These are phyloP conservation scores for Protobothrops mucrosquamatus DNA, from an alignment of 2,113 vertebrate genomes.

Conservation along the genomic window DNA sequence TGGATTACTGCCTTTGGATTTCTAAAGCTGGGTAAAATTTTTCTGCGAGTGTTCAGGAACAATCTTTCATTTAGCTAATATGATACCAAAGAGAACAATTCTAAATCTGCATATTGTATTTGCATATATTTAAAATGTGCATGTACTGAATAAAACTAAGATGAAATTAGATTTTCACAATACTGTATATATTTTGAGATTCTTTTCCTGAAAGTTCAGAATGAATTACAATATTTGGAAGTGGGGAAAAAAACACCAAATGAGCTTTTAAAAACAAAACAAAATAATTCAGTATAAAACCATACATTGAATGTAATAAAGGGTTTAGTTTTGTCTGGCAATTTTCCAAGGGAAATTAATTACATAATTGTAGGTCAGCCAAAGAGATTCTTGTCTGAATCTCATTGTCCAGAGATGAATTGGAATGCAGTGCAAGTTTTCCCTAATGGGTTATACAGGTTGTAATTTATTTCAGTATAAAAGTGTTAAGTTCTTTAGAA, in stretches of 20 bases:
- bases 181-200: background rate
- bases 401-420: conserved; percentile 2
- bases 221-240: background rate
- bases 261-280: background rate
- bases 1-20: conserved; percentile 5
- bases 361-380: conserved; percentile 5
- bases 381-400: background rate
- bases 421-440: background rate
- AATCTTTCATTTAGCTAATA: background rate
- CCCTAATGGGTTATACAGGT: background rate
- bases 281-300: background rate
- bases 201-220: background rate
- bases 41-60: background rate
- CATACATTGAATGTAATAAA: background rate
- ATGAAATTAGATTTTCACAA: background rate
- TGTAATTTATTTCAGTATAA: conserved; percentile 2
- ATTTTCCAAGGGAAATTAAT: background rate
- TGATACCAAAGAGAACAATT: background rate
- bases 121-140: background rate
- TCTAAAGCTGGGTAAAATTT: background rate
- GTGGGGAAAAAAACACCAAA: background rate
- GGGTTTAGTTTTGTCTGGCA: background rate
- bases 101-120: background rate
- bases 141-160: background rate
- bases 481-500: background rate